Conservation (phyloP, 64 coral and sea anemone genomes). For the Acropora tenuis region DNA sequence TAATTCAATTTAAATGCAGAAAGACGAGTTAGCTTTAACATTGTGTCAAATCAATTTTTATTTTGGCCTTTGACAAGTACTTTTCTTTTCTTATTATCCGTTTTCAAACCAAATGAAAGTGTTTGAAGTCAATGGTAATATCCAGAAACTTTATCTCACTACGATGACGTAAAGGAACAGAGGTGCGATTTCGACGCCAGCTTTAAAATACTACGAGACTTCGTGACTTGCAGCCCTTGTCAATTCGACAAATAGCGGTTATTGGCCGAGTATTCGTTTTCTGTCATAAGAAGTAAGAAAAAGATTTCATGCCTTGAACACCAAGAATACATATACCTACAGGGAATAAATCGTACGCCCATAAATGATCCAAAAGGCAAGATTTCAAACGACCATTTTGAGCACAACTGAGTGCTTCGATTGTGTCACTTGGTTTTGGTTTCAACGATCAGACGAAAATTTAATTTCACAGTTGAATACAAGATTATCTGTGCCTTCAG, state of each 20-base stretch:
- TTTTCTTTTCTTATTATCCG: neutral
- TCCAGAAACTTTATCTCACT: too few relatives aligned
- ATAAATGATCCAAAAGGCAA: too few relatives aligned
- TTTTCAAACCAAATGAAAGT: neutral
- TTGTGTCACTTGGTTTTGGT: neutral
- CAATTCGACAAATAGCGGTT: neutral
- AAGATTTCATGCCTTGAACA: neutral
- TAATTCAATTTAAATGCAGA: neutral
- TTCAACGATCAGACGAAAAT: conserved; percentile 12
- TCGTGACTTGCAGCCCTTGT: neutral
- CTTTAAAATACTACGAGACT: neutral
- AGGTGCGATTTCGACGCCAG: too few relatives aligned
- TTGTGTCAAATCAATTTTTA: neutral
- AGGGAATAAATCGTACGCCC: too few relatives aligned
- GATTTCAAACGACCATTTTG: too few relatives aligned
- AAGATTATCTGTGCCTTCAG: conserved; percentile 7
- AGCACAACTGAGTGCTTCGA: too few relatives aligned
- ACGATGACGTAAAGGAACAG: too few relatives aligned
- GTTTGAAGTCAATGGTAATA: neutral
- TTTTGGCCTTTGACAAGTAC: neutral
- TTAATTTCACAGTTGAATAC: conserved; percentile 52
- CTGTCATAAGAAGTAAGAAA: neutral
- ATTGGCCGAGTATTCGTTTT: neutral
- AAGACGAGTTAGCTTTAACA: neutral
- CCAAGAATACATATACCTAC: neutral